These are phyloP conservation scores for Antrozous pallidus DNA, from an alignment of 2,797 vertebrate species.

Conservation along the genomic window DNA sequence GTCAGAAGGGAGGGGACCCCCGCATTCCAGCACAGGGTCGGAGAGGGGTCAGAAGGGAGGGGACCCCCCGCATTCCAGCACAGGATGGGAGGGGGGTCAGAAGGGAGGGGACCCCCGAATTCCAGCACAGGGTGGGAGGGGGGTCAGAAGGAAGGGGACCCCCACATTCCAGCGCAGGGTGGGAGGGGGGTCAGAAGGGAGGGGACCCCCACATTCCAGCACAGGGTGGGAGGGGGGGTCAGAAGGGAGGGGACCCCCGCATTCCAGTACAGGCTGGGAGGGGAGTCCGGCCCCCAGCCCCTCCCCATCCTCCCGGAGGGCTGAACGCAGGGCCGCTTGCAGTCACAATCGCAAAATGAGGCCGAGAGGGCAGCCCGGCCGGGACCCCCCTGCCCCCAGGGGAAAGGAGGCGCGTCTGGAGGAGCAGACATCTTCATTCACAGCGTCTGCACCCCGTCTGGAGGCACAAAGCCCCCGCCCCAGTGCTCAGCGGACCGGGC, in stretches of 20 bases:
- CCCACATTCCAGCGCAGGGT: slow-evolving; percentile 51
- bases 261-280: slow-evolving; percentile 53
- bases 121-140: slow-evolving; percentile 42
- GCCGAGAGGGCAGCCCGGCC: too few species aligned
- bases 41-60: neutral
- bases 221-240: neutral
- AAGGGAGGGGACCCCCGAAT: neutral
- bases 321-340: slow-evolving; percentile 78
- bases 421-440: slow-evolving; percentile 85
- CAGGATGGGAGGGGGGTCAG: neutral
- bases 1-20: rapidly evolving
- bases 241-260: neutral
- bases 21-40: slow-evolving; percentile 58
- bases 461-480: slow-evolving; percentile 74
- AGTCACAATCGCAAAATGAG: slow-evolving; percentile 80
- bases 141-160: rapidly evolving
- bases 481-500: slow-evolving; percentile 27
- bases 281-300: neutral
- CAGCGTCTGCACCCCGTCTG: slow-evolving; percentile 84
- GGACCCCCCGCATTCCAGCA: slow-evolving; percentile 41
- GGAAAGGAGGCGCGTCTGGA: slow-evolving; percentile 82
- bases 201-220: slow-evolving; percentile 32
- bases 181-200: neutral
- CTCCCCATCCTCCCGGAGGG: slow-evolving; percentile 78
- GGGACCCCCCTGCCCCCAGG: too few species aligned